Evolutionary conservation across 1,140 invertebrate species (phyloP).

Genomic region (Lordiphosa clarofinis): DNA sequence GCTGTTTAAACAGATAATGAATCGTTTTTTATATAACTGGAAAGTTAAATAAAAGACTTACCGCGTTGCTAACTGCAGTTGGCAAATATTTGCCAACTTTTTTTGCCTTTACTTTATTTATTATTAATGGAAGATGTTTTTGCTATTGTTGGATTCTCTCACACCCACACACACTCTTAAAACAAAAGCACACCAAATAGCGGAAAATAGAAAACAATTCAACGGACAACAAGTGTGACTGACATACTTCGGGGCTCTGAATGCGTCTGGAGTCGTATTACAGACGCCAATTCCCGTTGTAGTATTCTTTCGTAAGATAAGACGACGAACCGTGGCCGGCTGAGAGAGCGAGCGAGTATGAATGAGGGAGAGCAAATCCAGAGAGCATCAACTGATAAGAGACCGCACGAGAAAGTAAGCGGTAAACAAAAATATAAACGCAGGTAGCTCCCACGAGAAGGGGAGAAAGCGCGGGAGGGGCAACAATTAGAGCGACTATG

Average conservation of each 20-base stretch:
- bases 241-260: constrained; percentile 12
- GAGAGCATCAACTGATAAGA: constrained; percentile 13
- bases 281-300: constrained; percentile 11
- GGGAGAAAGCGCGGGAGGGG: constrained; percentile 9
- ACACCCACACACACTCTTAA: neutral
- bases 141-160: constrained; percentile 17
- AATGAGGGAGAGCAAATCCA: neutral
- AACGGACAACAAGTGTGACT: constrained; percentile 12
- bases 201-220: constrained; percentile 4
- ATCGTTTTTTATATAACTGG: constrained; percentile 37
- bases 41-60: constrained; percentile 36
- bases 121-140: constrained; percentile 41
- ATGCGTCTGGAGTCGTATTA: constrained; percentile 15
- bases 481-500: constrained; percentile 55
- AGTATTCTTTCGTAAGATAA: constrained; percentile 15
- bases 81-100: constrained; percentile 32
- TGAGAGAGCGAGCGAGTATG: neutral
- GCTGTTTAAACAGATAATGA: constrained; percentile 13
- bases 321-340: constrained; percentile 7
- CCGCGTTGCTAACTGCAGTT: constrained; percentile 33
- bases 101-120: constrained; percentile 24
- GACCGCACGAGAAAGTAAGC: neutral
- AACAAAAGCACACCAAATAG: neutral
- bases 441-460: constrained; percentile 1
- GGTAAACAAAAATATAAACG: constrained; percentile 10